Evolutionary conservation across 2,888 invertebrate genomes (phyloP).

Genomic region (Bruchidius siliquastri): DNA sequence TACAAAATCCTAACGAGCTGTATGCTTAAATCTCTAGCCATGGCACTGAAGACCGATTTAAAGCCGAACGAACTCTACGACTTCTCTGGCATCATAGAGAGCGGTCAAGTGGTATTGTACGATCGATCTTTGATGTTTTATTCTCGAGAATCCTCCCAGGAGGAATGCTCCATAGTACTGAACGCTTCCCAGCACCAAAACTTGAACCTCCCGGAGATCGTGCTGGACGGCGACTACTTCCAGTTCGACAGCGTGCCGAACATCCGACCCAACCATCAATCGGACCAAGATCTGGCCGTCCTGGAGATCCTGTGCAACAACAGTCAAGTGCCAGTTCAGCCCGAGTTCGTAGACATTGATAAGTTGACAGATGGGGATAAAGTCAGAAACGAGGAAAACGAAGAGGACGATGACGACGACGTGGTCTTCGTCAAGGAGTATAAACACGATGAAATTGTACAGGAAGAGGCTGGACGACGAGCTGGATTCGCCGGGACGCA

Average conservation of each 20-base stretch:
- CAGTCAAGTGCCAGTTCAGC: conserved; percentile 13
- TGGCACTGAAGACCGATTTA: conserved; percentile 15
- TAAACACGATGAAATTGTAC: conserved; percentile 9
- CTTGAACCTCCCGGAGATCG: conserved; percentile 11
- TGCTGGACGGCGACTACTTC: conserved; percentile 12
- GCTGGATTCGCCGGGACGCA: neutral
- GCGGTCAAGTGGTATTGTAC: conserved; percentile 12
- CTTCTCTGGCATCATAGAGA: conserved; percentile 13
- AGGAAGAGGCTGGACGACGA: neutral
- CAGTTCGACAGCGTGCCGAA: conserved; percentile 9
- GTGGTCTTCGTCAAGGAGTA: conserved; percentile 28
- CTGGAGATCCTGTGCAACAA: conserved; percentile 15
- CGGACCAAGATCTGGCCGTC: conserved; percentile 13
- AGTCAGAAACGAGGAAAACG: conserved; percentile 4
- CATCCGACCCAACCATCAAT: conserved; percentile 1
- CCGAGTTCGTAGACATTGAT: conserved; percentile 26
- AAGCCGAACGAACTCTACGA: conserved; percentile 12
- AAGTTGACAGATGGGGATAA: conserved; percentile 18
- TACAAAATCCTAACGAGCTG: neutral
- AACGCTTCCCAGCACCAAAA: conserved; percentile 8
- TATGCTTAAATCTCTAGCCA: neutral
- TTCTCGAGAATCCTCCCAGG: conserved; percentile 5
- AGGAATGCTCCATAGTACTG: conserved; percentile 14
- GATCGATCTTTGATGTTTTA: conserved; percentile 14
- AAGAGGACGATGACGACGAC: conserved; percentile 23